A percentile compares a stretch with the other conserved stretches of the same genome.
Evolutionary conservation across 2,113 vertebrate genomes (phyloP).

Genomic region (Axis porcinus): DNA sequence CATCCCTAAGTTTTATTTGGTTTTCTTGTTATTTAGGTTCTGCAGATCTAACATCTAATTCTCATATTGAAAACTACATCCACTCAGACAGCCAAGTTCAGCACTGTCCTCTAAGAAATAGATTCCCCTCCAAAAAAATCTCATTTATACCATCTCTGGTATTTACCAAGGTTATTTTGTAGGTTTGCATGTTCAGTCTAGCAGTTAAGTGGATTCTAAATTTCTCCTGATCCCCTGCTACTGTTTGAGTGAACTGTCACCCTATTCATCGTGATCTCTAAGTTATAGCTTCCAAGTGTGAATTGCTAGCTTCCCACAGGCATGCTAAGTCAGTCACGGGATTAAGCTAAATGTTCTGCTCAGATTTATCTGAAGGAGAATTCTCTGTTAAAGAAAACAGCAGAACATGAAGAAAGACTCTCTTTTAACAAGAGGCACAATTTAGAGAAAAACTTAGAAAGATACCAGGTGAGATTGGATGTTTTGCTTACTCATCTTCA

Average conservation of each 20-base stretch:
- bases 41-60: not conserved
- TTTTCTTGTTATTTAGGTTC: not conserved
- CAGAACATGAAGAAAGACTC: not conserved
- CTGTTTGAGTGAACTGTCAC: not conserved
- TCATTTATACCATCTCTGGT: not conserved
- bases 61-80: not conserved
- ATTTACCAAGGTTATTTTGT: not conserved
- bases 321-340: not conserved
- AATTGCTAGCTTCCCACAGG: not conserved
- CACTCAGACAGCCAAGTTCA: not conserved
- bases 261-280: not conserved
- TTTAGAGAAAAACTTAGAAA: not conserved
- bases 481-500: slow-evolving; percentile 23
- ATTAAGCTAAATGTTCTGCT: not conserved
- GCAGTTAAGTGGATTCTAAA: not conserved
- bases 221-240: not conserved
- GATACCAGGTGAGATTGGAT: not conserved
- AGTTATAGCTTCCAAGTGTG: not conserved
- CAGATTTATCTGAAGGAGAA: not conserved
- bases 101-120: not conserved
- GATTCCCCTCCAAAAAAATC: not conserved
- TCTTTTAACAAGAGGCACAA: not conserved
- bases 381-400: not conserved
- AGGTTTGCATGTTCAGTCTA: not conserved
- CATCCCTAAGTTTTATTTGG: not conserved